These are phyloP conservation scores for Notiomystis cincta DNA, from an alignment of 2,113 vertebrate genomes.

Conservation along the genomic window DNA sequence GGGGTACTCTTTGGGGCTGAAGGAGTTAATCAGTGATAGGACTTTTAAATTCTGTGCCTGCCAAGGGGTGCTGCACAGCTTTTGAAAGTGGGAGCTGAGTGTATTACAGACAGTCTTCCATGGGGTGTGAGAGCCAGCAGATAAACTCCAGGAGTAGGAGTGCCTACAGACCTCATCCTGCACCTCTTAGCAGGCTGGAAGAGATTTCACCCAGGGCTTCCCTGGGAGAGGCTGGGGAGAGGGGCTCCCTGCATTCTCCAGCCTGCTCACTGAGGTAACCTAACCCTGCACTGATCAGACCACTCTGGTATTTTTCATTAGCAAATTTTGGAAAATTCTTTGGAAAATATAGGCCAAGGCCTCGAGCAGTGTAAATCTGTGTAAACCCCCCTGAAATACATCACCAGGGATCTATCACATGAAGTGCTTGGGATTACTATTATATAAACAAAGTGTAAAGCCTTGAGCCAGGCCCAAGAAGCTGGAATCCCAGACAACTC, in stretches of 20 bases:
- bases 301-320: conserved; percentile 39
- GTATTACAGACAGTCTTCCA: not conserved
- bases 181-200: not conserved
- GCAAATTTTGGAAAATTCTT: conserved; percentile 30
- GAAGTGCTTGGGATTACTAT: conserved; percentile 4
- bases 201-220: not conserved
- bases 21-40: not conserved
- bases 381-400: not conserved
- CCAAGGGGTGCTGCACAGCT: not conserved
- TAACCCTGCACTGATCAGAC: not conserved
- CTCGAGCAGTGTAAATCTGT: not conserved
- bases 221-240: not conserved
- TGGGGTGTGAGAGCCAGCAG: not conserved
- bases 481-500: conserved; percentile 27
- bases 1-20: not conserved
- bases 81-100: not conserved
- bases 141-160: fast-evolving
- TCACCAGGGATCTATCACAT: not conserved
- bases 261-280: fast-evolving
- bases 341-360: conserved; percentile 44
- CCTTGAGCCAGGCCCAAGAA: conserved; percentile 5
- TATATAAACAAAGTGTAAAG: conserved; percentile 49
- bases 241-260: not conserved
- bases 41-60: not conserved
- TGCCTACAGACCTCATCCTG: not conserved